Evolutionary conservation across 2,797 vertebrate genomes (phyloP), one percentile per base, ranked within the genome.

Genomic region (Phrynocephalus forsythii): DNA sequence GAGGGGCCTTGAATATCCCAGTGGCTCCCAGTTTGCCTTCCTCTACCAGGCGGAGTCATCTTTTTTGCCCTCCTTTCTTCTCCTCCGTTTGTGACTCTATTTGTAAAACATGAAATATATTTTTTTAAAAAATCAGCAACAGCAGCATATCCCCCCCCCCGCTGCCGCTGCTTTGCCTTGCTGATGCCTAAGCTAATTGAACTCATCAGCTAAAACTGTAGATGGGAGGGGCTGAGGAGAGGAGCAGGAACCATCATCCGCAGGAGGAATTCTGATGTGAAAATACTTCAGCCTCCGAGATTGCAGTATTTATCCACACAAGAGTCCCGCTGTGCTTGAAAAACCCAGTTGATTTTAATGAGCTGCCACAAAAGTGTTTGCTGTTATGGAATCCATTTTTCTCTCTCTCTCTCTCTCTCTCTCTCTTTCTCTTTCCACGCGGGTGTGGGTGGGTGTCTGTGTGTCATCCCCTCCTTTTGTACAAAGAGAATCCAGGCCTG

Each of bases 231-330:
- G 0, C 66, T 63, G 5, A 63, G 60, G 60, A 63, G 20, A 3
- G 82, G 68, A 92, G 90, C 87, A 94, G 84, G 92, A 94, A 89
- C 91, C 94, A 95, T 95, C 93, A 75, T 87, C 93, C 94, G 94
- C 95, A 56, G 94, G 95, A 96, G 91, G 92, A 95, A 93, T 91
- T 95, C 94, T 93, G 95, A 96, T 95, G 96, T 95, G 95, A 93
- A 95, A 95, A 95, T 94, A 92, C 95, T 95, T 95, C 94, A 95
- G 96, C 84, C 88, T 72, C 85, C 92, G 95, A 96, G 95, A 96
- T 94, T 95, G 96, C 90, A 89, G 94, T 96, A 95, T 96, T 97
- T 97, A 96, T 96, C 95, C 96, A 92, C 95, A 95, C 95, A 75
- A 94, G 93, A 85, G 95, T 95, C 96, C 96, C 83, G 96, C 97